phyloP scores from a whole-genome alignment of 1,140 invertebrate species.

The Drosophila pallidifrons region DNA sequence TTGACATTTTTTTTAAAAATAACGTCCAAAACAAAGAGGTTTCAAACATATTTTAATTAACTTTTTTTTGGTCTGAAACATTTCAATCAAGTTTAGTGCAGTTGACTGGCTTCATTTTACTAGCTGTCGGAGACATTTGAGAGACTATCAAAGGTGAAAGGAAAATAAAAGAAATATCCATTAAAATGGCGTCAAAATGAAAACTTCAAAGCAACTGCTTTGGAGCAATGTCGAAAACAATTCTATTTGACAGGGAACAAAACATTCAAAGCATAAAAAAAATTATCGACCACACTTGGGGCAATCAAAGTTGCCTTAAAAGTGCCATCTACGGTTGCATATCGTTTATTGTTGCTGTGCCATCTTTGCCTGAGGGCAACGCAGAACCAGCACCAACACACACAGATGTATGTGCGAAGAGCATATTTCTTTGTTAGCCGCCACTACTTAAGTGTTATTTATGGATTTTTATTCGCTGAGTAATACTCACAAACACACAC shows the following conservation, averaged over 20 bases:
- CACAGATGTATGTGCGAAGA: slow-evolving; percentile 2
- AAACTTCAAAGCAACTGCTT: slow-evolving; percentile 42
- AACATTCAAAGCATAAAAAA: slow-evolving; percentile 1
- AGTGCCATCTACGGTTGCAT: slow-evolving; percentile 7
- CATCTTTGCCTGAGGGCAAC: not conserved
- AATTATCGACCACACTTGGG: slow-evolving; percentile 39
- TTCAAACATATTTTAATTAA: not conserved
- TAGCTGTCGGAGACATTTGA: slow-evolving; percentile 18
- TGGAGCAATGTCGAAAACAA: not conserved
- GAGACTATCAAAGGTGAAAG: slow-evolving; percentile 1
- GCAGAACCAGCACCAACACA: slow-evolving; percentile 1
- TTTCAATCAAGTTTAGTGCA: not conserved
- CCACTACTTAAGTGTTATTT: slow-evolving; percentile 59
- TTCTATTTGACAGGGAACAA: slow-evolving; percentile 20
- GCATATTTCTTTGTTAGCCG: slow-evolving; percentile 55
- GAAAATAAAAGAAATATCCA: slow-evolving; percentile 10
- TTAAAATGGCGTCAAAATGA: slow-evolving; percentile 33
- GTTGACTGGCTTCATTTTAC: slow-evolving; percentile 13
- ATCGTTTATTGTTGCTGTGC: not conserved
- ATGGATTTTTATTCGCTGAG: slow-evolving; percentile 45
- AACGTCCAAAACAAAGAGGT: too few relatives aligned
- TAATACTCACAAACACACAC: slow-evolving; percentile 17
- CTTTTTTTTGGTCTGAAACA: not conserved
- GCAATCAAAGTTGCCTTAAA: slow-evolving; percentile 43
- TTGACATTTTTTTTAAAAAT: too few relatives aligned